Conservation (phyloP, 2,797 vertebrate genomes). For the Rhinoraja longicauda region DNA sequence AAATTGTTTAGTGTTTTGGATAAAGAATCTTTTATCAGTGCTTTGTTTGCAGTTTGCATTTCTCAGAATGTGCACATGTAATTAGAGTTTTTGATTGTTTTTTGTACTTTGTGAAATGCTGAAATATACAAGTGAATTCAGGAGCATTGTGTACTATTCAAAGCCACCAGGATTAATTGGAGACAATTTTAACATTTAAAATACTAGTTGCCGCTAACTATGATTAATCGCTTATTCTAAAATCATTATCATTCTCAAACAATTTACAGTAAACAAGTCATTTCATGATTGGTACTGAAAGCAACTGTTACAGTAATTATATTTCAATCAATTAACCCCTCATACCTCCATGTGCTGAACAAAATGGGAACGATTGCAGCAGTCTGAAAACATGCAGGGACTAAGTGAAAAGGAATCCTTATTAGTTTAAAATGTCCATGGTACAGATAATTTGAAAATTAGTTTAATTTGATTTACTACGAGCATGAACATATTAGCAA, state of each 20-base stretch:
- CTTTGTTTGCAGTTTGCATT: neutral
- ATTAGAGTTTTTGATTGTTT: neutral
- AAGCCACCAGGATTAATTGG: slow-evolving; percentile 12
- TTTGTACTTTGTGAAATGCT: slow-evolving; percentile 3
- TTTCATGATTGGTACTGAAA: slow-evolving; percentile 1
- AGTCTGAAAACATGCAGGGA: neutral
- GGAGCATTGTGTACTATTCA: neutral
- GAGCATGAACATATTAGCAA: neutral
- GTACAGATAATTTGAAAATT: neutral
- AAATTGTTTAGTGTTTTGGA: neutral
- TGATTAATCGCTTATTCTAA: slow-evolving; percentile 2
- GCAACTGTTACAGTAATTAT: neutral
- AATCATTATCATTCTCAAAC: slow-evolving; percentile 13
- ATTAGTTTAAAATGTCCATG: neutral
- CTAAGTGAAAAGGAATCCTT: neutral
- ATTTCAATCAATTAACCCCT: slow-evolving; percentile 8
- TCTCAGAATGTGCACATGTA: neutral
- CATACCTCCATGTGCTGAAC: neutral
- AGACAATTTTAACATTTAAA: neutral
- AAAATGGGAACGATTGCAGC: neutral
- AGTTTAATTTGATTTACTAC: neutral
- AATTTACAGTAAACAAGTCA: slow-evolving; percentile 21
- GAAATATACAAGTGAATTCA: neutral
- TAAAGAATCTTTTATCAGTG: neutral
- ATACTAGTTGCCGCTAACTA: neutral